Base-by-base conservation (phyloP, 2,888 invertebrate species). In the Epistrophella euchroma region DNA sequence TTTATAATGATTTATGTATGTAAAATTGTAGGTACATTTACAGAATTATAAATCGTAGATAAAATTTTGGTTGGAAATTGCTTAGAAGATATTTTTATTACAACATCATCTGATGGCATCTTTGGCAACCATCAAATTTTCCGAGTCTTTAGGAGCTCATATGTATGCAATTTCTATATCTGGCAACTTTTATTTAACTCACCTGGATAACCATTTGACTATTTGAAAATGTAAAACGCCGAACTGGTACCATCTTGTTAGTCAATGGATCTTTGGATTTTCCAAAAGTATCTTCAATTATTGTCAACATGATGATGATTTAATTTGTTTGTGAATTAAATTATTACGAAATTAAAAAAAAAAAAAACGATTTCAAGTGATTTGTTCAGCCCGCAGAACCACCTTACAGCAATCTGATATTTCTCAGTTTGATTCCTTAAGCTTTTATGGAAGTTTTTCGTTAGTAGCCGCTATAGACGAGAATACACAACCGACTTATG, bases 211-310 rank as follows among this genome's bases (percentile, higher is more conserved):
- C 87, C 90, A 92, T 90, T 11, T 89, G 88, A 9, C 88, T 85
- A 35, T 91, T 90, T 22, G 77, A 68, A 52, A 92, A 85, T 1
- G 91, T 92, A 43, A 91, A 91, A 2, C 91, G 90, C 2, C 90
- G 90, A 11, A 92, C 88, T n/a, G 86, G 84, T 15, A 88, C 90
- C 15, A 88, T 88, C 35, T 89, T 88, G 19, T 90, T 89, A 0
- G 91, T 89, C 40, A 91, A 86, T 25, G 92, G 92, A 88, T 92
- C 90, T 5, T 88, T 88, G n/a, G 89, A 89, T 19, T 87, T 89
- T 47, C 92, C 92, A 73, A 92, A 92, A n/a, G 88, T 88, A 85
- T 92, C 92, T 89, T 92, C 92, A 15, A 88, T 88, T 15, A 92
- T 90, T 43, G 89, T 88, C 56, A 91, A 89, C 90, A 91, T 91